A percentile compares a stretch with the other conserved stretches of the same genome.
Conservation (phyloP, 2,888 invertebrate species). For the Zonitis immaculata region DNA sequence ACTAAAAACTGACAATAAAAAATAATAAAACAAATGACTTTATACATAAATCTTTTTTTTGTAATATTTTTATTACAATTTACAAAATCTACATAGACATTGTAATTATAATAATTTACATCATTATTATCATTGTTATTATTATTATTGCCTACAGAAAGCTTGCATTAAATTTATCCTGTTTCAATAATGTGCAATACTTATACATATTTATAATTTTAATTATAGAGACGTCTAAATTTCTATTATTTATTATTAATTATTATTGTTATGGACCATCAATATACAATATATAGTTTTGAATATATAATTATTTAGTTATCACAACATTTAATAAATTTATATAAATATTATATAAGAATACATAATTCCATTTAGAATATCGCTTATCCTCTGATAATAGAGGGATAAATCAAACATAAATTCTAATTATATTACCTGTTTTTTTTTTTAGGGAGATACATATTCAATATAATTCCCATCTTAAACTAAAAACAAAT, state of each 20-base stretch:
- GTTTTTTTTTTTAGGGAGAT: too few relatives aligned
- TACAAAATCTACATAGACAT: conserved; percentile 37
- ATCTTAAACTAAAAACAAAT: too few relatives aligned
- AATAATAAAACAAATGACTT: neutral
- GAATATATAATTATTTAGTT: conserved; percentile 19
- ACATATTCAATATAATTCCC: too few relatives aligned
- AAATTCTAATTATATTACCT: too few relatives aligned
- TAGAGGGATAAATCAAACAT: conserved; percentile 25
- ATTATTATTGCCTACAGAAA: conserved; percentile 26
- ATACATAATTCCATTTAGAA: conserved; percentile 41
- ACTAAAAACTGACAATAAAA: too few relatives aligned
- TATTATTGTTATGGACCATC: conserved; percentile 22
- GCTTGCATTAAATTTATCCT: conserved; percentile 15
- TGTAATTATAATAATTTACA: conserved; percentile 25
- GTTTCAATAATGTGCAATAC: neutral
- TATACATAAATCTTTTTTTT: too few relatives aligned
- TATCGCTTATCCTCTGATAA: conserved; percentile 36
- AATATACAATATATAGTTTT: too few relatives aligned
- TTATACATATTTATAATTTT: neutral
- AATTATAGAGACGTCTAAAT: neutral
- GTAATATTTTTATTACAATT: conserved; percentile 35
- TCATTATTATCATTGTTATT: neutral
- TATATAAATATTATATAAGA: conserved; percentile 26
- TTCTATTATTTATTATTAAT: conserved; percentile 1
- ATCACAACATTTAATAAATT: conserved; percentile 37